A percentile compares a stretch with the other conserved stretches of the same genome.
These are phyloP conservation scores for Anthopleura sola DNA, from an alignment of 64 coral and sea anemone species.

Conservation along the genomic window DNA sequence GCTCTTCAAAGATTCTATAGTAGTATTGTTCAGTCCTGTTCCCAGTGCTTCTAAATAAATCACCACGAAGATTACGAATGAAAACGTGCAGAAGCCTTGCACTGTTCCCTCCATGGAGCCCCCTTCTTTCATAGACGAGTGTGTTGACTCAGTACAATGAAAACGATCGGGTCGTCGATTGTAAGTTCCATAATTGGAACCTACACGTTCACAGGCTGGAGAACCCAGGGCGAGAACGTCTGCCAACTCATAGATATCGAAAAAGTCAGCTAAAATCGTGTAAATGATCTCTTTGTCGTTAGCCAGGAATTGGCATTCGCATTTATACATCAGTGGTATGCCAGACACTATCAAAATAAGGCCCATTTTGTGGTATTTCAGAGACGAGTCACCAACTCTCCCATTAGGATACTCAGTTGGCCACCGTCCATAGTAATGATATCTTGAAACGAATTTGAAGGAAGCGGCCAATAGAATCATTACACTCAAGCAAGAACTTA, in stretches of 20 bases:
- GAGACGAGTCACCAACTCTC: not conserved
- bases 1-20: not conserved
- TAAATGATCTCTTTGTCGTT: not conserved
- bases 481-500: not conserved
- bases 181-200: not conserved
- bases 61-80: not conserved
- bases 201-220: not conserved
- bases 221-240: not conserved
- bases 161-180: not conserved
- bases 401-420: not conserved
- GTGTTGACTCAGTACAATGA: not conserved
- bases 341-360: not conserved
- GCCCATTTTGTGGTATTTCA: not conserved
- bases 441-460: not conserved
- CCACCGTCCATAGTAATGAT: not conserved
- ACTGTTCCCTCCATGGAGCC: not conserved
- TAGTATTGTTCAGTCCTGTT: too few relatives aligned
- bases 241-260: not conserved
- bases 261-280: not conserved
- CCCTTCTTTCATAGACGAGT: not conserved
- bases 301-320: not conserved
- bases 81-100: not conserved
- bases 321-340: not conserved
- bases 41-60: not conserved
- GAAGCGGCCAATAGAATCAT: not conserved